Base-by-base conservation (phyloP, 2,888 invertebrate genomes). In the Callinectes sapidus region DNA sequence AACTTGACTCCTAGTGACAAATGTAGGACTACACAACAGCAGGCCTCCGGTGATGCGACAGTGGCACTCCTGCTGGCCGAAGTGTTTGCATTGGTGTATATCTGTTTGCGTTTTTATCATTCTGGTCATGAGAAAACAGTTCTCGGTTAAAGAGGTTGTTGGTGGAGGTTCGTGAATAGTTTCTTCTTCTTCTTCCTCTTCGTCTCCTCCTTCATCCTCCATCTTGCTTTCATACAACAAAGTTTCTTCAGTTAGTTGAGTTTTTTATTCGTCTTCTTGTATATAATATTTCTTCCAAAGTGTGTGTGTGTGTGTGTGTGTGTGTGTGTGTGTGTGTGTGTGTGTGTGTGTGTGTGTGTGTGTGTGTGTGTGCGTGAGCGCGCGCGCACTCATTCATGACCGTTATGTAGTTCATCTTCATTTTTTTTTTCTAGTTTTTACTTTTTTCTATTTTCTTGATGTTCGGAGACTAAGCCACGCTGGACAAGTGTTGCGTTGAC, bases 1-100 rank as follows among this genome's bases (percentile, higher is more conserved):
- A 81, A 35, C 35, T 81, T 71, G 71, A 71, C 81, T 81, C 81
- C 81, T 81, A 81, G 71, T 71, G 81, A 81, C 81, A 81, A 81
- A 35, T 14, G 81, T 81, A 5, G 81, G 14, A 35, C 81, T 81
- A 81, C 35, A 81, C 81, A 48, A 48, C 48, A 48, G 48, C 48
- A 81, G 35, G 81, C 81, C 32, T 81, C 81, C 81, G n/a, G 81
- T 14, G 18, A 5, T 32, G 35, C 32, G 81, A 23, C 1, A 23
- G 18, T 23, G 18, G 8, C n/a, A 6, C 71, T 71, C 71, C 28
- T 71, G 71, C 28, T 6, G 71, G 28, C 28, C 28, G n/a, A 28
- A 71, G 71, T n/a, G 28, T 28, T 71, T 71, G 23, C 71, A n/a
- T 13, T 48, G 8, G 8, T 48, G 48, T 48, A 48, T 48, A 10